Base-by-base conservation (phyloP, 2,113 vertebrate genomes). In the Chroicocephalus ridibundus region DNA sequence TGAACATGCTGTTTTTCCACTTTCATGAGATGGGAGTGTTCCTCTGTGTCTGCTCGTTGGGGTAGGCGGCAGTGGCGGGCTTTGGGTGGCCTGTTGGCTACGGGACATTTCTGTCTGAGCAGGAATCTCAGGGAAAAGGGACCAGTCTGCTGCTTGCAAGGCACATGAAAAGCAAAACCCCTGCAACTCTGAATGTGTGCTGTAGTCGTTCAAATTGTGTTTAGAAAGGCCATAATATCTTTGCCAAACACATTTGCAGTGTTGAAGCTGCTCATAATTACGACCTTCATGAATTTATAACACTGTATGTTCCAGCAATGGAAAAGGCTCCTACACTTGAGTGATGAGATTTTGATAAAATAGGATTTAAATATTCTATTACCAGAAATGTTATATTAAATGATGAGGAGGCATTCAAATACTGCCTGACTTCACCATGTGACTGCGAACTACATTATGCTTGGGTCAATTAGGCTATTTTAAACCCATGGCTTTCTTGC, bases 401-500 rank as follows among this genome's bases (percentile, higher is more conserved):
- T 68, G 96, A 95, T 96, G 95, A 95, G 88, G 91, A 83, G 66
- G 83, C 96, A 70, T 90, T 95, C 79, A 86, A 89, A 95, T 69
- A 83, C 86, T 69, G 84, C 88, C 88, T 49, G 90, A 55, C 87
- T 94, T 69, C 88, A 44, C 75, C 91, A 90, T 66, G 91, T 96
- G 96, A 94, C 88, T 82, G 57, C 93, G 95, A 96, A 94, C 93
- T 97, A 91, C 95, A 95, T 96, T 95, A 95, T 85, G 82, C 84
- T 80, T 90, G 85, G 93, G 72, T 93, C 88, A 70, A 72, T 94
- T 93, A 95, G 89, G 75, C 70, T 70, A 83, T 93, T 89, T 96
- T 93, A 86, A 96, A 85, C 61, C 79, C n/a, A 0, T 64, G 58
- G 66, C 72, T 95, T 96, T 78, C 88, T 86, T 74, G 80, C 77